Evolutionary conservation across 1,140 invertebrate species (phyloP).

Genomic region (Copidosoma floridanum): DNA sequence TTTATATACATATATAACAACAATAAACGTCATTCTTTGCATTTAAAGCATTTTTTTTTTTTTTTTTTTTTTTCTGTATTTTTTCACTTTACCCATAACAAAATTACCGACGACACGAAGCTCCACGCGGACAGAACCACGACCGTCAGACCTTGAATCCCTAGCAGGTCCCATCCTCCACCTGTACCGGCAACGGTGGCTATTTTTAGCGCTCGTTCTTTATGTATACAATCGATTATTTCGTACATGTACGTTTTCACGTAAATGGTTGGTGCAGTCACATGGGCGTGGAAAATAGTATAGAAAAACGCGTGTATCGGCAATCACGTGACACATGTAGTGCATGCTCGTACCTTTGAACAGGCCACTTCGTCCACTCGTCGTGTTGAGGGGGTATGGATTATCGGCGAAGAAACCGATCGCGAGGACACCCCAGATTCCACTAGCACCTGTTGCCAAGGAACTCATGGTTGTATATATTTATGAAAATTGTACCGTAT

Average conservation of each 20-base stretch:
- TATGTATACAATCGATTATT: too few species aligned
- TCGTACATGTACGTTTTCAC: too few species aligned
- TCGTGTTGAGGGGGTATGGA: constrained; percentile 75
- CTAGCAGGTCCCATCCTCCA: constrained; percentile 83
- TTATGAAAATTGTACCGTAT: constrained; percentile 5
- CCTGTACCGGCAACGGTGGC: too few species aligned
- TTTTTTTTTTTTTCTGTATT: not conserved
- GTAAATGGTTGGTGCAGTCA: too few species aligned
- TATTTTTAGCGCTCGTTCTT: too few species aligned
- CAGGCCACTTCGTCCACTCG: constrained; percentile 72
- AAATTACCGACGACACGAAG: constrained; percentile 63
- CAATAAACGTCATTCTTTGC: constrained; percentile 12
- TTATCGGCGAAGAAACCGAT: constrained; percentile 89
- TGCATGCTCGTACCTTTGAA: constrained; percentile 71
- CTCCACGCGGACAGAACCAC: constrained; percentile 75
- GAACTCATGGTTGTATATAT: too few species aligned
- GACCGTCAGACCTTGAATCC: constrained; percentile 72
- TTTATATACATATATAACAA: constrained; percentile 9
- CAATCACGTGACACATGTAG: too few species aligned
- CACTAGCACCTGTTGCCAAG: constrained; percentile 49
- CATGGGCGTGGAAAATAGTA: too few species aligned
- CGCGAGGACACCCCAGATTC: constrained; percentile 75
- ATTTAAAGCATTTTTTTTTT: constrained; percentile 2
- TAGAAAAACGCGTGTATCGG: too few species aligned
- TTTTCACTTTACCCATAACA: constrained; percentile 65